Conservation (phyloP, 2,113 vertebrate species). For the Nerophis ophidion region DNA sequence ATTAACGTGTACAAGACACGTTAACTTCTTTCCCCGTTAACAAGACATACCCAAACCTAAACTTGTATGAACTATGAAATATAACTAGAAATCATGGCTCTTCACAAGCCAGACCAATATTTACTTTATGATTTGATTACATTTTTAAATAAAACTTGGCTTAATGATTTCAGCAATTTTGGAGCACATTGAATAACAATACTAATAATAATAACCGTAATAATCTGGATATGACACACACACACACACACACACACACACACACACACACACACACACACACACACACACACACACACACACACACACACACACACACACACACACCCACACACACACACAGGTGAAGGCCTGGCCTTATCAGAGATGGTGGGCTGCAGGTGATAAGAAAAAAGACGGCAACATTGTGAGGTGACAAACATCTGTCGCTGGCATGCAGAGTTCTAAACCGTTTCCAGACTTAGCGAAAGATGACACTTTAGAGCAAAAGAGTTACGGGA, state of each 20-base stretch:
- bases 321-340: not conserved
- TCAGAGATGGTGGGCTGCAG: conserved; percentile 26
- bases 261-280: not conserved
- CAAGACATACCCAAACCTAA: too few relatives aligned
- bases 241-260: not conserved
- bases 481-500: conserved; percentile 11
- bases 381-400: conserved; percentile 23
- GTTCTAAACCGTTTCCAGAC: conserved; percentile 41
- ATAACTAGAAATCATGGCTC: too few relatives aligned
- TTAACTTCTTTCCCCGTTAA: too few relatives aligned
- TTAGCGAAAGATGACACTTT: conserved; percentile 8
- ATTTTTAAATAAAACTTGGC: too few relatives aligned
- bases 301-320: not conserved
- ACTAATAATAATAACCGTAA: too few relatives aligned
- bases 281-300: not conserved
- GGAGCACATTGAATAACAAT: too few relatives aligned
- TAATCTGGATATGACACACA: too few relatives aligned
- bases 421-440: conserved; percentile 27
- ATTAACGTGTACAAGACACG: too few relatives aligned
- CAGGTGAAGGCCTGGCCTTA: conserved; percentile 34
- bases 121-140: too few relatives aligned
- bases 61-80: too few relatives aligned
- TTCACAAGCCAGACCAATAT: too few relatives aligned
- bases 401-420: conserved; percentile 34
- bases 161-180: too few relatives aligned